Conservation (phyloP, 2,113 vertebrate species). For the Prunella fulvescens region DNA sequence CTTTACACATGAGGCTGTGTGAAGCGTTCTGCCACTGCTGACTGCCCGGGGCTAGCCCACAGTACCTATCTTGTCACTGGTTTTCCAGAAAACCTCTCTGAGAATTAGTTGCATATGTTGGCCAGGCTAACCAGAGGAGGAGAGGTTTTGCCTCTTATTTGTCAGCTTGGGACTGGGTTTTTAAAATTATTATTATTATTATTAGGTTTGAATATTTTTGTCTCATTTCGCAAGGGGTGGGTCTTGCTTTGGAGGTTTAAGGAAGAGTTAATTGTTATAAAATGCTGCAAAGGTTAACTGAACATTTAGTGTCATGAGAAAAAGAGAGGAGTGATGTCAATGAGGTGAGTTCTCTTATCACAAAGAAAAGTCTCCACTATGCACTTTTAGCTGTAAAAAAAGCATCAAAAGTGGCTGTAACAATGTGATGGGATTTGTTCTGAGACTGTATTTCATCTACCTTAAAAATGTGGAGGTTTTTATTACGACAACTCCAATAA, state of each 20-base stretch:
- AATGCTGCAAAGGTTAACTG: not conserved
- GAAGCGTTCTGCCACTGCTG: slow-evolving; percentile 76
- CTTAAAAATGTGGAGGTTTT: not conserved
- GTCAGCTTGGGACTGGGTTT: not conserved
- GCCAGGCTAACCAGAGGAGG: slow-evolving; percentile 65
- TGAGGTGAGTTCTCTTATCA: not conserved
- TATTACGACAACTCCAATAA: not conserved
- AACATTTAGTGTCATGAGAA: not conserved
- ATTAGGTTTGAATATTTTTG: not conserved
- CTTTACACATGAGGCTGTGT: slow-evolving; percentile 75
- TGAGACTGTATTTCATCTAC: not conserved
- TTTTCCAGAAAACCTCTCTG: slow-evolving; percentile 75
- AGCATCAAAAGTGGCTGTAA: not conserved
- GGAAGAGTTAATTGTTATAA: not conserved
- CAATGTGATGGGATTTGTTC: not conserved
- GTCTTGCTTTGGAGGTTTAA: not conserved
- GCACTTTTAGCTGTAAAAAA: not conserved
- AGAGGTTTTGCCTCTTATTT: slow-evolving; percentile 13
- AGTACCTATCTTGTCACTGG: slow-evolving; percentile 79
- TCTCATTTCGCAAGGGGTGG: fast-evolving
- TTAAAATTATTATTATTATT: not conserved
- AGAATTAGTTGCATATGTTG: slow-evolving; percentile 79
- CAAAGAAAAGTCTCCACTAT: not conserved
- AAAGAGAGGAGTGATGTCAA: not conserved
- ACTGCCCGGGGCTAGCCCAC: slow-evolving; percentile 82